A percentile compares a stretch with the other conserved stretches of the same genome.
These are phyloP conservation scores for Nilaparvata lugens DNA, from an alignment of 1,140 invertebrate genomes.

Conservation along the genomic window DNA sequence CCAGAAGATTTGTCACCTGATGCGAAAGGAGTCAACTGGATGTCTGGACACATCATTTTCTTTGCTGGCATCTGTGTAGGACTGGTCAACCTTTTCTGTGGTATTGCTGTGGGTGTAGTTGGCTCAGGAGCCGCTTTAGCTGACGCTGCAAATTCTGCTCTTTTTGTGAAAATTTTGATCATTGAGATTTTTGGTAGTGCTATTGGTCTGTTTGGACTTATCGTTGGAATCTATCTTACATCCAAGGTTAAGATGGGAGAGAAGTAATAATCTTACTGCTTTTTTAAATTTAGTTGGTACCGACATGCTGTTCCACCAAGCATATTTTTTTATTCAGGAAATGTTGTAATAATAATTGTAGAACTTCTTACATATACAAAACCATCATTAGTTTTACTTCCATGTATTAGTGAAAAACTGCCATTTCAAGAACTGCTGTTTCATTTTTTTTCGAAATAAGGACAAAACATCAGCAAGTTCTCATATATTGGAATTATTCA, in stretches of 20 bases:
- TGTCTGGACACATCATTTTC: slow-evolving; percentile 88
- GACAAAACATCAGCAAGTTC: too few relatives aligned
- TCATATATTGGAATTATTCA: too few relatives aligned
- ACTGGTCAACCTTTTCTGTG: slow-evolving; percentile 89
- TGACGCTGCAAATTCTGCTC: slow-evolving; percentile 86
- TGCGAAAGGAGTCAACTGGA: slow-evolving; percentile 48
- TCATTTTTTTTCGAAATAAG: too few relatives aligned
- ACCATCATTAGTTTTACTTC: too few relatives aligned
- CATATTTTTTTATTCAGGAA: too few relatives aligned
- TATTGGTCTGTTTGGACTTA: slow-evolving; percentile 96
- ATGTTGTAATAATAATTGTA: too few relatives aligned
- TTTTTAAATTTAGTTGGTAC: background rate
- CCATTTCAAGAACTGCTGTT: too few relatives aligned
- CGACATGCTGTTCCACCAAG: too few relatives aligned
- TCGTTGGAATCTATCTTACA: slow-evolving; percentile 91
- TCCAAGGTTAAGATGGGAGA: slow-evolving; percentile 54
- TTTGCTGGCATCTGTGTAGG: slow-evolving; percentile 91
- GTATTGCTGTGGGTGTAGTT: slow-evolving; percentile 91
- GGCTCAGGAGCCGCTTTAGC: slow-evolving; percentile 91
- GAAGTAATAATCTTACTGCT: slow-evolving; percentile 22
- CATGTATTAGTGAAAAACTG: too few relatives aligned
- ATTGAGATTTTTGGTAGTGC: slow-evolving; percentile 98
- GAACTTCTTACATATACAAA: too few relatives aligned
- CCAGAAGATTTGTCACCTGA: slow-evolving; percentile 34
- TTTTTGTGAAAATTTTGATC: slow-evolving; percentile 97